Evolutionary conservation across 2,797 vertebrate species (phyloP), one percentile per base, ranked within the genome.

Genomic region (Microctenopoma stevenorrisi): DNA sequence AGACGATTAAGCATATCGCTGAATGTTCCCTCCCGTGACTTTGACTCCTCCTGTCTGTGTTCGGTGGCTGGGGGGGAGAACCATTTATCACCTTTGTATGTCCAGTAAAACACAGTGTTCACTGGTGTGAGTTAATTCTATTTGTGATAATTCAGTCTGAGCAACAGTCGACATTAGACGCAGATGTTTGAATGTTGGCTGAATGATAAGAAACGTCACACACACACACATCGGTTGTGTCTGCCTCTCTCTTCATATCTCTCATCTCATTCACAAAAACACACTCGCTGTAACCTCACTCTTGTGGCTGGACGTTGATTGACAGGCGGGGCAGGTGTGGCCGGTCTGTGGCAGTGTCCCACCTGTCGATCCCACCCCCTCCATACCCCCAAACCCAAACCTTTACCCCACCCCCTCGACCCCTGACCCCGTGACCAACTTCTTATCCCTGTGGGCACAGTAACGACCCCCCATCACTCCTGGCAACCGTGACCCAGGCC

Each of bases 351-450:
- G 84, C 89, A 35, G 64, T 1, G 76, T 62, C 78, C 93, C 95
- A 95, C 91, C 93, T 96, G 95, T 93, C 84, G 69, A 76, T 82
- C 83, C 80, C 81, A 89, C 88, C 84, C 77, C 82, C 89, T 49
- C 40, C 40, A 4, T 55, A 43, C 66, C 66, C 78, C 63, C 68
- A 57, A 25, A 78, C 76, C 65, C 73, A 61, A 74, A 50, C 40
- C 62, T 16, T 67, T 35, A 66, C 73, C 51, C 83, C 83, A 79
- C 78, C 65, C 85, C 79, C 64, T 92, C 83, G 84, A 89, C 75
- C 92, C 81, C 86, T 94, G 93, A 94, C 93, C 92, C 90, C 53
- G 77, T 94, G 94, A 95, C 94, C 94, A 95, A 93, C 89, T 93
- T 94, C 91, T 91, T 89, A 89, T 89, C 84, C 91, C 89, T 80